Evolutionary conservation across 2,797 vertebrate species (phyloP).

Genomic region (Lagodon rhomboides): DNA sequence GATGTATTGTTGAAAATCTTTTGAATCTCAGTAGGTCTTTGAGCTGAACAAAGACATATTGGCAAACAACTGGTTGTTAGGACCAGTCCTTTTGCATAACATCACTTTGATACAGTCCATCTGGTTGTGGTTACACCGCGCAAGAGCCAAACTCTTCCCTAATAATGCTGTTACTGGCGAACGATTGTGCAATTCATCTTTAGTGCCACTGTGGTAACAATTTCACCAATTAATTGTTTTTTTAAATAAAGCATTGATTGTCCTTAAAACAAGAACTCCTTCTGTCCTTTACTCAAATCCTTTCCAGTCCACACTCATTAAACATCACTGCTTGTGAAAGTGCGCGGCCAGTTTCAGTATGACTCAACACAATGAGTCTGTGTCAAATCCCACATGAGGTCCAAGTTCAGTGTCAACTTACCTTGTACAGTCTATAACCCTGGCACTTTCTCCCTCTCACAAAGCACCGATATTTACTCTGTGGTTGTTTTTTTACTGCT

Average conservation of each 20-base stretch:
- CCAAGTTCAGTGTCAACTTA: constrained; percentile 30
- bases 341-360: constrained; percentile 22
- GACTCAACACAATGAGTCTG: constrained; percentile 28
- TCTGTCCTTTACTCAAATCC: constrained; percentile 19
- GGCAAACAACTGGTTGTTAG: constrained; percentile 32
- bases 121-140: constrained; percentile 72
- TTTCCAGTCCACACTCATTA: constrained; percentile 7
- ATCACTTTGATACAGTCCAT: constrained; percentile 61
- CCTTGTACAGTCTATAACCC: constrained; percentile 33
- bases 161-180: constrained; percentile 23
- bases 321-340: constrained; percentile 27
- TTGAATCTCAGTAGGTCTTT: constrained; percentile 5
- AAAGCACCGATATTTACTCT: constrained; percentile 51
- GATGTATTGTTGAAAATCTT: background rate
- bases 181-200: constrained; percentile 29
- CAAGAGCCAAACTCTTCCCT: constrained; percentile 47
- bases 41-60: constrained; percentile 12
- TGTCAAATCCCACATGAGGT: constrained; percentile 36
- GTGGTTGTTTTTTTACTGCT: constrained; percentile 35
- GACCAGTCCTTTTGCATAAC: constrained; percentile 49
- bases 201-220: constrained; percentile 27
- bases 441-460: constrained; percentile 51
- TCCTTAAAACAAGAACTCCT: constrained; percentile 15
- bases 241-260: constrained; percentile 46
- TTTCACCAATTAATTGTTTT: constrained; percentile 2